Evolutionary conservation across 30 jellyfish, hydroid and myxozoan genomes (phyloP), one percentile per base, ranked within the genome.

Genomic region (Aurelia coerulea): DNA sequence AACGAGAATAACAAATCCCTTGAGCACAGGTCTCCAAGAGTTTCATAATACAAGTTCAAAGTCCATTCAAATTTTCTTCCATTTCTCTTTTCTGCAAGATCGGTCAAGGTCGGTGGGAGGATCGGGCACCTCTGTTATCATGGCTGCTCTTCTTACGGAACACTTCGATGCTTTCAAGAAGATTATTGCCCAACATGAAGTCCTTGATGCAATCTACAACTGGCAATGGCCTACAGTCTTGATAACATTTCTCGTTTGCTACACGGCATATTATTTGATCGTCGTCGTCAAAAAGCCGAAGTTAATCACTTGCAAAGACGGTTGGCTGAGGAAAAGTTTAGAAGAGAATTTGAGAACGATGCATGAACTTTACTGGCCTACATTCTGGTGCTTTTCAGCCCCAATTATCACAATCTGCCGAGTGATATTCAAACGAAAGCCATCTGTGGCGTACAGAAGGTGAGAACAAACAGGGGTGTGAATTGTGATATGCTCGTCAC

Each of bases 311-410:
- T 89, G 90, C 50, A 93, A 75, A 10, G 86, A 85, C 9, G 96
- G 96, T n/a, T 62, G 69, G 83, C 83, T 78, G 58, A 52, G 60
- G 39, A 19, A 60, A 35, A 66, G 52, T 75, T 78, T 91, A 46
- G 59, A 64, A 10, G 37, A 78, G 54, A 67, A 91, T 59, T 73
- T 91, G 41, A 49, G 34, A 2, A 93, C 86, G 19, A 37, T 85
- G 17, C 70, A 81, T 16, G 96, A 86, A 46, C 65, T 65, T 41
- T 91, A 76, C 85, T 91, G 98, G 98, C 98, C 98, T 18, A 91
- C 98, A 29, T 85, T 91, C 66, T 91, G 98, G 98, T 92, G 96
- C 39, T 91, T 91, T 58, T 68, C 90, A 65, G 92, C 93, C 53
- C 96, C 86, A n/a, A 23, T 85, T 77, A 94, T 85, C 86, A 91